Base-by-base conservation (phyloP, 1,140 invertebrate species). In the Caenorhabditis latens region DNA sequence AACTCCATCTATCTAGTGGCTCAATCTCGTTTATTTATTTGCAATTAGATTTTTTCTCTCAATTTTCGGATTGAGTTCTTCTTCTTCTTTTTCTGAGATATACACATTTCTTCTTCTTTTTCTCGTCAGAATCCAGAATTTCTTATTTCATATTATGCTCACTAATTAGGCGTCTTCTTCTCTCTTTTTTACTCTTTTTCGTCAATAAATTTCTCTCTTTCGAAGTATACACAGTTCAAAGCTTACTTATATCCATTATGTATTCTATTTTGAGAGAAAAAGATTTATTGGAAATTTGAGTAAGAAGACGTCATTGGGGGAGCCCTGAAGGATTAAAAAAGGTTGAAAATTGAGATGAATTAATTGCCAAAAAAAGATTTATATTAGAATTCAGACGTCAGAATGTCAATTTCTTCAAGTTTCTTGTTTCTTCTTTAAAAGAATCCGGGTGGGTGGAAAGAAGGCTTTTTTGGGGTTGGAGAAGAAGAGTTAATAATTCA, bases 361-460 rank as follows among this genome's bases (percentile, higher is more conserved):
- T 9, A 65, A 65, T n/a, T 65, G 32, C 40, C 0, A 42, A 65
- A 65, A 65, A 61, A 61, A 7, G n/a, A 14, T n/a, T 19, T 58
- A 19, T 19, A 58, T 65, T 1, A 40, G 63, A 43, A 71, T 79
- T 79, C 71, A 79, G 71, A 79, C 71, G 71, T 79, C 71, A 79
- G 71, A 79, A 79, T 79, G 46, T 46, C 71, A 40, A 79, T 42
- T 24, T 19, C 65, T 71, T 65, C 24, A 40, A 21, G 40, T 71
- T 71, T 71, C 42, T 53, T 79, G 21, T 53, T 79, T 11, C n/a
- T 50, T 24, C 53, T 50, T 53, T 79, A 14, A 19, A 19, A 11
- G 2, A 13, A 13, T 42, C 21, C 24, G 11, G 13, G 4, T 11
- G 46, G 46, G 71, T 79, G 71, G 71, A 40, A n/a, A 79, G 50